Percentiles rank a stretch among this genome's conserved stretches.
Conservation (phyloP, 2,888 invertebrate species). For the Clistopyga incitator region DNA sequence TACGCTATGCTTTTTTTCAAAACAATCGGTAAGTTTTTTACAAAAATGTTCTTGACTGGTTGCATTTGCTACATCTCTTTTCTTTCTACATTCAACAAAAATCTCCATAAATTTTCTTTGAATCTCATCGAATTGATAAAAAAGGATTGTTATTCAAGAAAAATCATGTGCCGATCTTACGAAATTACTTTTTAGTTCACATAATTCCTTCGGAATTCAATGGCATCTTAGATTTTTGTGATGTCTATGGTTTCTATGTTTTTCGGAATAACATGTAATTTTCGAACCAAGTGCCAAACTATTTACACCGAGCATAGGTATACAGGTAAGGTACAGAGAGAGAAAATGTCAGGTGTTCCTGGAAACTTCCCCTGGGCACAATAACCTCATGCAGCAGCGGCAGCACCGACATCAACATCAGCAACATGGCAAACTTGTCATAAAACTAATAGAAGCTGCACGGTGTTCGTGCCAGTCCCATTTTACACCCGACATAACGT, state of each 20-base stretch:
- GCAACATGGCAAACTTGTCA: constrained; percentile 40
- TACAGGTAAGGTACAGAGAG: not conserved
- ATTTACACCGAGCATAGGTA: not conserved
- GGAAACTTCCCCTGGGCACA: not conserved
- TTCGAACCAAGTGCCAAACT: not conserved
- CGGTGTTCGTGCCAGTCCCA: constrained; percentile 42
- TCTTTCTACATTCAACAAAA: too few species aligned
- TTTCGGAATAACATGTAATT: not conserved
- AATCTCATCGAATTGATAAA: too few species aligned
- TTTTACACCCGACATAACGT: constrained; percentile 49
- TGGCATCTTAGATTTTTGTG: too few species aligned
- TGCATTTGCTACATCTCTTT: too few species aligned
- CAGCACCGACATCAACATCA: constrained; percentile 34
- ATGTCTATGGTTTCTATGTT: not conserved
- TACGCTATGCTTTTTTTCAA: too few species aligned
- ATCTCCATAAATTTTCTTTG: too few species aligned
- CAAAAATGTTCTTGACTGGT: too few species aligned
- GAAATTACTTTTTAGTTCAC: too few species aligned
- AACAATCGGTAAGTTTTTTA: too few species aligned
- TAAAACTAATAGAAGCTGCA: constrained; percentile 61
- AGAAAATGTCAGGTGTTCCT: constrained; percentile 8
- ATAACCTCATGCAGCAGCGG: constrained; percentile 22
- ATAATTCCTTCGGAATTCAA: too few species aligned
- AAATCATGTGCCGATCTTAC: too few species aligned
- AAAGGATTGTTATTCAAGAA: too few species aligned